Evolutionary conservation across 2,113 vertebrate species (phyloP).

Genomic region (Nerophis ophidion): DNA sequence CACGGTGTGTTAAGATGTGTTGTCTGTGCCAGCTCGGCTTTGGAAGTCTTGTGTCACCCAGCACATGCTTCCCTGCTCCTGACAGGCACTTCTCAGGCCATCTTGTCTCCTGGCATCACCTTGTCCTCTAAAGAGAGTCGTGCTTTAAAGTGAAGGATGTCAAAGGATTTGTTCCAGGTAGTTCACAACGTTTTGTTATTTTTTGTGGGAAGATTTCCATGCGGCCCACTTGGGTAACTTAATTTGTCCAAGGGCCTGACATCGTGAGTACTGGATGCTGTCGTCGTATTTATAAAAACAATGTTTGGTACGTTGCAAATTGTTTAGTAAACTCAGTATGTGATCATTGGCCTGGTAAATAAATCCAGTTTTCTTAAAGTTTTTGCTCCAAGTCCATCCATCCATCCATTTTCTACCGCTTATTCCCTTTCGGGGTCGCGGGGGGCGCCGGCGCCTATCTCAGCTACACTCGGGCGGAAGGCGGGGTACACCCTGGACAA

Average conservation of each 20-base stretch:
- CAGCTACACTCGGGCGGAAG: no score
- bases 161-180: conserved; percentile 32
- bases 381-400: no score
- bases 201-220: neutral
- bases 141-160: conserved; percentile 23
- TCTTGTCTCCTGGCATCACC: conserved; percentile 32
- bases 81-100: conserved; percentile 34
- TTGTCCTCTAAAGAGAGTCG: conserved; percentile 21
- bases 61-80: conserved; percentile 41
- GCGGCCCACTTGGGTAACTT: neutral
- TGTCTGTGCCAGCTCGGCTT: conserved; percentile 38
- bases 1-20: conserved; percentile 56
- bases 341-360: no score
- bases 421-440: no score
- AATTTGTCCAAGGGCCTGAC: no score
- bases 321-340: no score
- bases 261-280: conserved; percentile 12
- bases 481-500: no score
- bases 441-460: no score
- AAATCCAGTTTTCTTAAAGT: no score
- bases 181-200: conserved; percentile 20
- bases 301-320: no score
- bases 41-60: conserved; percentile 52
- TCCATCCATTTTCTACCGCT: no score
- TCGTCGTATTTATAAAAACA: neutral